A percentile compares a stretch with the other conserved stretches of the same genome.
Conservation (phyloP, 2,888 invertebrate species). For the Cryptocheilus praepositus region DNA sequence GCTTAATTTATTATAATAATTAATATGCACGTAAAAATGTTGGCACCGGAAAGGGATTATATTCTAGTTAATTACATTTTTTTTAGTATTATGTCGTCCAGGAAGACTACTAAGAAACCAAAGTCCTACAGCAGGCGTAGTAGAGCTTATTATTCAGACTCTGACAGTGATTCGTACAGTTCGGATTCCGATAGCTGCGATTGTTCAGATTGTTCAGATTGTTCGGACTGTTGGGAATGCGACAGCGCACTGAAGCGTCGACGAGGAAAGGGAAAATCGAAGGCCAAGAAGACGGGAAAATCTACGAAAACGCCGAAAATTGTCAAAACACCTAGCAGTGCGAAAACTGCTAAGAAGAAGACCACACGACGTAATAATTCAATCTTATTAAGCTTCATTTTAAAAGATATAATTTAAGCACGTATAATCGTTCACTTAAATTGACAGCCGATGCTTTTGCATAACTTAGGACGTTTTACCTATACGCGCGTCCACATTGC, state of each 20-base stretch:
- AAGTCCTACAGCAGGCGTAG: background rate
- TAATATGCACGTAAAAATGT: no score
- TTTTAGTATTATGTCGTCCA: constrained; percentile 1
- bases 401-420: no score
- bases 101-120: background rate
- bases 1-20: no score
- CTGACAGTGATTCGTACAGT: constrained; percentile 24
- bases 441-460: no score
- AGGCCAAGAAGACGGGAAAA: background rate
- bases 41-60: no score
- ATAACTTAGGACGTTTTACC: no score
- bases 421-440: no score
- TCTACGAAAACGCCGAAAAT: background rate
- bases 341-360: background rate
- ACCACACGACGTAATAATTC: no score
- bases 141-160: constrained; percentile 7
- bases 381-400: no score
- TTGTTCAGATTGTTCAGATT: constrained; percentile 25
- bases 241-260: constrained; percentile 19
- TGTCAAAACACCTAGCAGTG: background rate
- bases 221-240: constrained; percentile 33
- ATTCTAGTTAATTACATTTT: background rate
- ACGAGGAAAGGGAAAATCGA: constrained; percentile 21
- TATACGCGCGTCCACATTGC: no score
- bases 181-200: constrained; percentile 18